Evolutionary conservation across 2,113 vertebrate genomes (phyloP).

Genomic region (Conger conger): DNA sequence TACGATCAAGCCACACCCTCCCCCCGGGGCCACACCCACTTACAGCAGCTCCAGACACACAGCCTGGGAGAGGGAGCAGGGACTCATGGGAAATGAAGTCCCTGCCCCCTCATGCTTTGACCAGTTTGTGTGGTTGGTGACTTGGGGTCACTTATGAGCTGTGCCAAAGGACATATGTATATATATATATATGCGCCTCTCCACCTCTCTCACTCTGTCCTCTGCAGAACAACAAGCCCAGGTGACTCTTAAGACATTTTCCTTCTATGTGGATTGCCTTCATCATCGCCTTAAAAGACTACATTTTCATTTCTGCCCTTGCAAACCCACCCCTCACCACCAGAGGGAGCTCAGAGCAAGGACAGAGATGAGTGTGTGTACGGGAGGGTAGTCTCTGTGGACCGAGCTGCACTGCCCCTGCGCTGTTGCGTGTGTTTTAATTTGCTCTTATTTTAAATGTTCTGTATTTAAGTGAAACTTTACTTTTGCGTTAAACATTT

Average conservation of each 20-base stretch:
- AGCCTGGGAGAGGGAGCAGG: conserved; percentile 9
- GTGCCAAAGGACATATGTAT: no score
- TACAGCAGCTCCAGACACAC: conserved; percentile 16
- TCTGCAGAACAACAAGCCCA: background rate
- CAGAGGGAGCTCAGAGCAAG: background rate
- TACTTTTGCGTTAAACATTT: background rate
- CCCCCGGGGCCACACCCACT: background rate
- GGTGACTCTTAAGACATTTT: background rate
- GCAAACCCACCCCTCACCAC: background rate
- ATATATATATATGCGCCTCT: background rate
- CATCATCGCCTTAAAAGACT: background rate
- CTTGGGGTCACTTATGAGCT: no score
- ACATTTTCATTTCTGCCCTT: background rate
- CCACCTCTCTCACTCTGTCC: background rate
- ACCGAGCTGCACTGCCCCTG: background rate
- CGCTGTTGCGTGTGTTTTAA: background rate
- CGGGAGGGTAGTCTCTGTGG: background rate
- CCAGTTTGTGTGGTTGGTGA: background rate
- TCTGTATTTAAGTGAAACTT: background rate
- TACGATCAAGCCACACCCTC: background rate
- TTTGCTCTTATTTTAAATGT: background rate
- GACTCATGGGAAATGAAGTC: conserved; percentile 19
- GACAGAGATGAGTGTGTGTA: background rate
- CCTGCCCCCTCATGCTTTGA: conserved; percentile 20
- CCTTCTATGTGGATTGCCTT: background rate